Percentiles rank a stretch among this genome's conserved stretches.
Evolutionary conservation across 2,797 vertebrate genomes (phyloP).

Genomic region (Paguma larvata): DNA sequence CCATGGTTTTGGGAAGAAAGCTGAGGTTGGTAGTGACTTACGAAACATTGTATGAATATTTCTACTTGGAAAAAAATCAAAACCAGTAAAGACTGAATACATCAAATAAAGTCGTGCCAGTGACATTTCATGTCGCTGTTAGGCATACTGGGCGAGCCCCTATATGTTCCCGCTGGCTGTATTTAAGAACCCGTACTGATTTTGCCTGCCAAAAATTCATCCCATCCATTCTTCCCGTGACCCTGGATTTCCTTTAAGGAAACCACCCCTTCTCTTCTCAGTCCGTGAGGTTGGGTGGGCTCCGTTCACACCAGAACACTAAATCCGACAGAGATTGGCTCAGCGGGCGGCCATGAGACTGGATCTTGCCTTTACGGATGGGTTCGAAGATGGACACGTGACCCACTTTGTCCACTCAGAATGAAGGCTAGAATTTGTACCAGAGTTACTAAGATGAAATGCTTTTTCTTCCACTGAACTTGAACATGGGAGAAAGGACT

Average conservation of each 20-base stretch:
- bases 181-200: neutral
- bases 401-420: neutral
- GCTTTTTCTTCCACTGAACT: neutral
- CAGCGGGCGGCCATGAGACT: neutral
- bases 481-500: neutral
- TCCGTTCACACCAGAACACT: neutral
- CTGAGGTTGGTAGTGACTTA: neutral
- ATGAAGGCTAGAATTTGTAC: neutral
- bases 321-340: neutral
- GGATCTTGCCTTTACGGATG: neutral
- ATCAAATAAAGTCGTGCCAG: neutral
- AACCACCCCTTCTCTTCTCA: neutral
- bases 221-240: neutral
- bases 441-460: neutral
- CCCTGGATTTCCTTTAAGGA: neutral
- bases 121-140: neutral
- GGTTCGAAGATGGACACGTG: neutral
- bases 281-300: no score
- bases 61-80: neutral
- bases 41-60: neutral
- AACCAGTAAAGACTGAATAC: neutral
- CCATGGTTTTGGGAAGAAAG: neutral
- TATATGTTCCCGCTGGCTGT: neutral
- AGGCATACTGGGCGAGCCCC: no score
- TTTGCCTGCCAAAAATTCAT: neutral